A percentile compares a stretch with the other conserved stretches of the same genome.
Conservation (phyloP, 2,113 vertebrate genomes). For the Vicugna pacos region DNA sequence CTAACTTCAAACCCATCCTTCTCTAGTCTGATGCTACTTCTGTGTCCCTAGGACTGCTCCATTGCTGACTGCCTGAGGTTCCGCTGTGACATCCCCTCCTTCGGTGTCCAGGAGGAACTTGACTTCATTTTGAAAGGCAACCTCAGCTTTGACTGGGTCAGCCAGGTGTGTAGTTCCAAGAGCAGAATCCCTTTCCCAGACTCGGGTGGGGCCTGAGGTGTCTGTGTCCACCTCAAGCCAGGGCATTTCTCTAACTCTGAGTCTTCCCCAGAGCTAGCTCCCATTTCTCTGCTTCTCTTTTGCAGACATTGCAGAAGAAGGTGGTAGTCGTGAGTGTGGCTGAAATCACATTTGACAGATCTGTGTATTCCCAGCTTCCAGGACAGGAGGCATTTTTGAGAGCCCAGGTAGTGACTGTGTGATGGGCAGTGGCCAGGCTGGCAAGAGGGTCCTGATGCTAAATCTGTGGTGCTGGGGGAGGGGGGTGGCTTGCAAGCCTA, state of each 20-base stretch:
- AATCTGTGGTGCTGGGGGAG: background rate
- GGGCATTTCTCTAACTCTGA: background rate
- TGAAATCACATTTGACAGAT: conserved; percentile 85
- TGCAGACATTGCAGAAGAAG: conserved; percentile 80
- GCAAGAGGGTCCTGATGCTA: background rate
- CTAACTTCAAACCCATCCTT: background rate
- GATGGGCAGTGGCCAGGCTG: background rate
- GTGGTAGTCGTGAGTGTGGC: conserved; percentile 84
- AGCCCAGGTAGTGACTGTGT: conserved; percentile 82
- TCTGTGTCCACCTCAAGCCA: background rate
- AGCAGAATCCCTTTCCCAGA: background rate
- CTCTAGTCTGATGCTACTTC: background rate
- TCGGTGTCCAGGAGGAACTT: conserved; percentile 71
- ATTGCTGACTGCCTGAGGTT: conserved; percentile 86
- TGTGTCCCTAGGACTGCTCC: conserved; percentile 87
- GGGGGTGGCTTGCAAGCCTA: background rate
- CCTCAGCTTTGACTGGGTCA: conserved; percentile 88
- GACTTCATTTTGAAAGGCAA: conserved; percentile 87
- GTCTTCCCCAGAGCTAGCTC: background rate
- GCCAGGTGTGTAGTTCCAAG: conserved; percentile 84
- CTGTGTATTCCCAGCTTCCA: conserved; percentile 85
- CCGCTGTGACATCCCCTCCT: conserved; percentile 80
- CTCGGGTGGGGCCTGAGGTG: background rate
- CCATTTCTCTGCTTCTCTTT: background rate
- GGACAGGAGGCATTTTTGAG: conserved; percentile 79